These are phyloP conservation scores for Tor tambroides DNA, from an alignment of 2,113 vertebrate species.

Conservation along the genomic window DNA sequence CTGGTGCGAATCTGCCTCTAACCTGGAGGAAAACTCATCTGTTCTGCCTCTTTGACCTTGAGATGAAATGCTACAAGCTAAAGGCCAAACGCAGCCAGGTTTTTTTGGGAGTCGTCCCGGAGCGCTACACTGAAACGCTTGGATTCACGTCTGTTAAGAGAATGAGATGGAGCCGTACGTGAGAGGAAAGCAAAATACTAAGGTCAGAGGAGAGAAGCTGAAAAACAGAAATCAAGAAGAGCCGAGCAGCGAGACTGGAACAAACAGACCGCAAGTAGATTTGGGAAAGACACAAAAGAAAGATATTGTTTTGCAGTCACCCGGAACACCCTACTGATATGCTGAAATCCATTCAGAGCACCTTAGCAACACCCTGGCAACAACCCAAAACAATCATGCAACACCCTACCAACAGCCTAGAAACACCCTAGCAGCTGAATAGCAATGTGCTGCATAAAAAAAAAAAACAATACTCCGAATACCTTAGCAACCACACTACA, in stretches of 20 bases:
- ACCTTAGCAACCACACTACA: too few relatives aligned
- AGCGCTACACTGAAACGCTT: background rate
- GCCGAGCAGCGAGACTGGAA: background rate
- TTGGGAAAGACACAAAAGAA: background rate
- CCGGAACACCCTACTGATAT: background rate
- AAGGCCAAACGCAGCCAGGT: slow-evolving; percentile 28
- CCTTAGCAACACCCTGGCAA: background rate
- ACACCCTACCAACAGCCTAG: too few relatives aligned
- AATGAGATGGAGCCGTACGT: slow-evolving; percentile 32
- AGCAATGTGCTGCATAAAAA: too few relatives aligned
- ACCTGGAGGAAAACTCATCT: background rate
- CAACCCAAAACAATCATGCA: background rate
- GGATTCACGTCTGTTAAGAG: slow-evolving; percentile 41
- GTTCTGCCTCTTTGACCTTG: slow-evolving; percentile 16
- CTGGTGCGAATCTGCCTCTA: background rate
- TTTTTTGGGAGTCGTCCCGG: slow-evolving; percentile 22
- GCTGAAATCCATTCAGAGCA: too few relatives aligned
- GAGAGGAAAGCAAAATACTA: background rate
- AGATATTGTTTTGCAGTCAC: background rate
- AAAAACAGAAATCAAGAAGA: slow-evolving; percentile 28
- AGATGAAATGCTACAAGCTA: slow-evolving; percentile 18
- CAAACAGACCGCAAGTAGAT: background rate
- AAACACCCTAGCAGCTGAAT: too few relatives aligned
- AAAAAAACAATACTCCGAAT: too few relatives aligned
- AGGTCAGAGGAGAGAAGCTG: background rate